Conservation (phyloP, 2,113 vertebrate species). For the Cynopterus brachyotis region DNA sequence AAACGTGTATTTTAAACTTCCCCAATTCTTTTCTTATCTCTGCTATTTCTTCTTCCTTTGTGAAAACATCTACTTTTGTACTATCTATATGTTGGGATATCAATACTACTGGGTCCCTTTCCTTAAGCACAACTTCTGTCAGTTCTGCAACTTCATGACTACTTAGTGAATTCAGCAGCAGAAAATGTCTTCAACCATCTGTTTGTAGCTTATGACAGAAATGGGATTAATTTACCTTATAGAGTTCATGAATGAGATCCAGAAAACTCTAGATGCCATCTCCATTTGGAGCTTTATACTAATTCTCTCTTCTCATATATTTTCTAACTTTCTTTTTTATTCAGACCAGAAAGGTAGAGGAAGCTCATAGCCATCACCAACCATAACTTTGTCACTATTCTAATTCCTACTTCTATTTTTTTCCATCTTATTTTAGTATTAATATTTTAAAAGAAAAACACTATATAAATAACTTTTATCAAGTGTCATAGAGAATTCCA, state of each 20-base stretch:
- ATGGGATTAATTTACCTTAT: constrained; percentile 50
- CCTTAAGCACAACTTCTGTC: constrained; percentile 55
- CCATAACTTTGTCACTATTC: background rate
- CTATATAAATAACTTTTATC: background rate
- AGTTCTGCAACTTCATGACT: constrained; percentile 43
- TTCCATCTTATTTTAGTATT: background rate
- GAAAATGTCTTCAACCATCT: constrained; percentile 49
- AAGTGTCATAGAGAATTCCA: background rate
- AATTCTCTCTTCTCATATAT: background rate
- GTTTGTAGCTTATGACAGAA: constrained; percentile 62
- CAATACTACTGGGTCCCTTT: background rate
- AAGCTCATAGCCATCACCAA: background rate
- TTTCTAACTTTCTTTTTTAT: background rate
- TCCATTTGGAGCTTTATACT: constrained; percentile 24
- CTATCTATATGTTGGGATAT: background rate
- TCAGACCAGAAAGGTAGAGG: constrained; percentile 6
- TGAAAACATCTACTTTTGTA: constrained; percentile 18
- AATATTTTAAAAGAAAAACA: background rate
- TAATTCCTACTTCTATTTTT: background rate
- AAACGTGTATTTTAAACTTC: background rate
- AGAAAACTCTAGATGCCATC: constrained; percentile 32
- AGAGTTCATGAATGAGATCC: constrained; percentile 30
- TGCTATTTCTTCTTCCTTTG: constrained; percentile 21
- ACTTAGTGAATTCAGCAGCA: constrained; percentile 52
- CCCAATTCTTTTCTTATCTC: background rate